Evolutionary conservation across 1,140 invertebrate genomes (phyloP).

Genomic region (Zaprionus ghesquierei): DNA sequence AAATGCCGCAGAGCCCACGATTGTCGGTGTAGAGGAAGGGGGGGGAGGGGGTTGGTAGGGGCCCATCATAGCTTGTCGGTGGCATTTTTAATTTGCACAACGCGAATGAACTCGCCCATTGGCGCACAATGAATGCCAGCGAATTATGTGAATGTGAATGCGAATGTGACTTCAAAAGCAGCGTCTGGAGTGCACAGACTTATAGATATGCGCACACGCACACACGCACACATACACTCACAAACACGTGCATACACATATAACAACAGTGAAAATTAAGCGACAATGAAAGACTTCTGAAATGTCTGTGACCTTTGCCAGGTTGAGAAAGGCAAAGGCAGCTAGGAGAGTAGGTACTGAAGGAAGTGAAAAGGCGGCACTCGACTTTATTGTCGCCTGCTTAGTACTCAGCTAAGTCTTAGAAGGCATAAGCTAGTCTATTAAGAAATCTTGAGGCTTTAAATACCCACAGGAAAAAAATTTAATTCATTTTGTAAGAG

Average conservation of each 20-base stretch:
- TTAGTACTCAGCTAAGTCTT: constrained; percentile 18
- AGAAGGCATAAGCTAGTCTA: constrained; percentile 18
- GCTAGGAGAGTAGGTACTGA: not conserved
- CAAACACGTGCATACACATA: not conserved
- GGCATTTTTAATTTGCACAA: constrained; percentile 47
- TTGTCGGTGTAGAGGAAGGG: too few relatives aligned
- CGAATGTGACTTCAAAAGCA: constrained; percentile 42
- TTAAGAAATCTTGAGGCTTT: not conserved
- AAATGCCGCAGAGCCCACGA: constrained; percentile 17
- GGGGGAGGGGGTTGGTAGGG: too few relatives aligned
- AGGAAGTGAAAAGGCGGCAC: not conserved
- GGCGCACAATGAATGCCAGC: constrained; percentile 34
- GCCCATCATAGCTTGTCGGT: constrained; percentile 1
- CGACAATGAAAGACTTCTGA: constrained; percentile 65
- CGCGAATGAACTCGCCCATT: constrained; percentile 4
- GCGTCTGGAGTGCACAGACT: constrained; percentile 28
- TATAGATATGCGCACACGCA: not conserved
- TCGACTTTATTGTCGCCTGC: not conserved
- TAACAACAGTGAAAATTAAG: constrained; percentile 56
- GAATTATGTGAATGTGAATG: constrained; percentile 24
- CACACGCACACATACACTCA: not conserved
- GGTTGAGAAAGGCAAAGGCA: not conserved
- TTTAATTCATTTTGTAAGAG: too few relatives aligned
- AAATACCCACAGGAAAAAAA: too few relatives aligned
- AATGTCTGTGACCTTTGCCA: constrained; percentile 73